These are phyloP conservation scores for Galerucella calmariensis DNA, from an alignment of 2,888 invertebrate species.

Conservation along the genomic window DNA sequence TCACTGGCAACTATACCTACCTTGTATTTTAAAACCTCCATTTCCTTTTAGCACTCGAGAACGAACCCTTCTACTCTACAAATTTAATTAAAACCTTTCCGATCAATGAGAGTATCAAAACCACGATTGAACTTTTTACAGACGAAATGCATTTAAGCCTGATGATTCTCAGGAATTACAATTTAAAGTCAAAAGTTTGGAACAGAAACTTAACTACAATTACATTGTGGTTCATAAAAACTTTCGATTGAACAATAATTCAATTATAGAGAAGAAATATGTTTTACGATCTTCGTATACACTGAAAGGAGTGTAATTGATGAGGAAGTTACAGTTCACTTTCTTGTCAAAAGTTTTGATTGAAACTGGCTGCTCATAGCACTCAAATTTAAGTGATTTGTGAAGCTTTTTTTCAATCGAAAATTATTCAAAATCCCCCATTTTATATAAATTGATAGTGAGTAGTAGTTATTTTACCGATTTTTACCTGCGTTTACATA, in stretches of 20 bases:
- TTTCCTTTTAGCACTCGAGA: too few species aligned
- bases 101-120: not conserved
- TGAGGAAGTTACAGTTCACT: not conserved
- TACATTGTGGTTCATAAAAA: conserved; percentile 8
- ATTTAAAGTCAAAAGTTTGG: conserved; percentile 1
- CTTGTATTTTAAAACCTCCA: too few species aligned
- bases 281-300: not conserved
- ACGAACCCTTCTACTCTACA: too few species aligned
- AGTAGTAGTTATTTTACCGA: too few species aligned
- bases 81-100: too few species aligned
- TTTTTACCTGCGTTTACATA: not conserved
- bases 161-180: not conserved
- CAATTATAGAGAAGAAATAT: not conserved
- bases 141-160: not conserved
- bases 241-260: conserved; percentile 7
- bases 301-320: not conserved
- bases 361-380: not conserved
- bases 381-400: not conserved
- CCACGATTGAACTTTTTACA: not conserved
- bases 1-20: too few species aligned
- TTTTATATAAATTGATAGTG: too few species aligned
- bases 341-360: conserved; percentile 15
- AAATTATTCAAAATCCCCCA: too few species aligned
- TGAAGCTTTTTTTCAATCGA: too few species aligned
- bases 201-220: not conserved